These are phyloP conservation scores for Schizothorax lantsangensis DNA, from an alignment of 2,797 vertebrate genomes.

Conservation along the genomic window DNA sequence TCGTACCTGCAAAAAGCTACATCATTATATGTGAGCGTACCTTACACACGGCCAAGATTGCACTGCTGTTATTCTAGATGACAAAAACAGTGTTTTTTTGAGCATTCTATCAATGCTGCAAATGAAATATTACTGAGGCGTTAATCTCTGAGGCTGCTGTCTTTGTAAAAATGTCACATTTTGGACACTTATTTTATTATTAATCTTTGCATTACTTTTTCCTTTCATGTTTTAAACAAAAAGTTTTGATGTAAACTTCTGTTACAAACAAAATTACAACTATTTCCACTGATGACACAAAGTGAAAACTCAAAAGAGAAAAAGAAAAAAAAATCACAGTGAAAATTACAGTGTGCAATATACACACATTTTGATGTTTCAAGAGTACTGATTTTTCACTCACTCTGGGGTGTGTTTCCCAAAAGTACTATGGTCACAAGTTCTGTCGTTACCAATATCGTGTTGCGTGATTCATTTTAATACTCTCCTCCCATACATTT, in stretches of 20 bases:
- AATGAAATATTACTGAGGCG: constrained; percentile 35
- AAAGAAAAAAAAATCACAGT: no score
- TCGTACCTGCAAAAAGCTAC: constrained; percentile 44
- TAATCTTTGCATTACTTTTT: constrained; percentile 26
- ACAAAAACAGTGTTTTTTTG: constrained; percentile 32
- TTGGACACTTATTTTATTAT: constrained; percentile 33
- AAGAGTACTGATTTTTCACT: background rate
- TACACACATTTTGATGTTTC: background rate
- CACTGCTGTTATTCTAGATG: constrained; percentile 2
- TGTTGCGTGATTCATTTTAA: no score
- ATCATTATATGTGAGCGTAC: constrained; percentile 44
- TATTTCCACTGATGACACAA: background rate
- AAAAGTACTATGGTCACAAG: no score
- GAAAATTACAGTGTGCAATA: background rate
- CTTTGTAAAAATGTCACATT: constrained; percentile 45
- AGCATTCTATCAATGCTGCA: constrained; percentile 32
- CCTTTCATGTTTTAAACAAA: background rate
- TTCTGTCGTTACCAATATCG: no score
- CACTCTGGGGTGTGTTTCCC: no score
- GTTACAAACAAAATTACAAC: background rate
- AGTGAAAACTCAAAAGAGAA: background rate
- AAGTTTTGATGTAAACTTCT: no score
- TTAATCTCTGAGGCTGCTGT: constrained; percentile 34
- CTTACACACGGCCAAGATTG: constrained; percentile 7
- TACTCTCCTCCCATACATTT: no score